Conservation (phyloP, 1,140 invertebrate genomes). For the Halesus radiatus region DNA sequence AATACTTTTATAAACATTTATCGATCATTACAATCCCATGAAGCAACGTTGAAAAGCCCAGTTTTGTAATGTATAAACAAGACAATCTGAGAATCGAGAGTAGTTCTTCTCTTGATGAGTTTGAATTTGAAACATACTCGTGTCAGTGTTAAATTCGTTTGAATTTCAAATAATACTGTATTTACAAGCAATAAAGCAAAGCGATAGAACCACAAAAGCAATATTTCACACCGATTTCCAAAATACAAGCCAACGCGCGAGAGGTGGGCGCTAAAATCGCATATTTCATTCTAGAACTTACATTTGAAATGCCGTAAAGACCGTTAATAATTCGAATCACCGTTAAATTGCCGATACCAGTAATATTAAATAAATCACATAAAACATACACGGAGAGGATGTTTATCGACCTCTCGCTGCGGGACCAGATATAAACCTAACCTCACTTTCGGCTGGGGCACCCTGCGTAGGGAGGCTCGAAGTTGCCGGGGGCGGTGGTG, state of each 20-base stretch:
- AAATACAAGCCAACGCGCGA: conserved; percentile 27
- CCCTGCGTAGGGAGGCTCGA: conserved; percentile 18
- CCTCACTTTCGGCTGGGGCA: conserved; percentile 40
- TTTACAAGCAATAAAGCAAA: conserved; percentile 40
- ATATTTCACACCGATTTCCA: conserved; percentile 33
- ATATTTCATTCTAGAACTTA: conserved; percentile 46
- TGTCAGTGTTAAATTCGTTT: too few species aligned
- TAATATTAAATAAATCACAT: conserved; percentile 31
- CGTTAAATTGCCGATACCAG: conserved; percentile 15
- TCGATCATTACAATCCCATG: too few species aligned
- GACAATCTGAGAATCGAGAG: too few species aligned
- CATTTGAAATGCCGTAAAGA: conserved; percentile 35
- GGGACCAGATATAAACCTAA: conserved; percentile 56
- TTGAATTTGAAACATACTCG: too few species aligned
- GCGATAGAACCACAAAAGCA: conserved; percentile 30
- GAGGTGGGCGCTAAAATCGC: conserved; percentile 21
- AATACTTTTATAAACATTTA: not conserved
- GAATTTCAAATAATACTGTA: conserved; percentile 4
- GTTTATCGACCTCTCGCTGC: conserved; percentile 55
- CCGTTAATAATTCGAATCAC: conserved; percentile 33
- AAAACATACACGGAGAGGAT: conserved; percentile 43
- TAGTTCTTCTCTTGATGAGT: too few species aligned
- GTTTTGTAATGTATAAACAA: too few species aligned
- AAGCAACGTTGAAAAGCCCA: too few species aligned
- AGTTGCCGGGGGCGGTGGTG: not conserved